Evolutionary conservation across 2,797 vertebrate genomes (phyloP).

Genomic region (Trachops cirrhosus): DNA sequence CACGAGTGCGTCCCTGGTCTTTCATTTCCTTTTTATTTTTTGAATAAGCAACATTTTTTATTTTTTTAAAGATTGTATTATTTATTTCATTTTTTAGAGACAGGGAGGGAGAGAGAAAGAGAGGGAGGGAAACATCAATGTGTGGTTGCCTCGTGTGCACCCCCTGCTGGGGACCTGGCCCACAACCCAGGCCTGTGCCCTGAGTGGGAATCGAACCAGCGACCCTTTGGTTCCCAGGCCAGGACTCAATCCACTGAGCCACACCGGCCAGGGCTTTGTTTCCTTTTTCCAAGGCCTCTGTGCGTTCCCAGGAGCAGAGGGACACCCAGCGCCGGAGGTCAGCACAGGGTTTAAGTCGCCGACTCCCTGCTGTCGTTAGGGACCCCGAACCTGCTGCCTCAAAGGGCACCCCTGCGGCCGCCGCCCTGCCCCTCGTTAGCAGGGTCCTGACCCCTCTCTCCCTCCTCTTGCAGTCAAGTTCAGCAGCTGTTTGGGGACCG

Average conservation of each 20-base stretch:
- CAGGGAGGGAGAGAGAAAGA: too few relatives aligned
- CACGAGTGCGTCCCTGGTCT: constrained; percentile 1
- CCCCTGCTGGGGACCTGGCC: too few relatives aligned
- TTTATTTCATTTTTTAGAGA: too few relatives aligned
- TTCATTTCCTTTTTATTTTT: neutral
- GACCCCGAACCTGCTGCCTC: constrained; percentile 40
- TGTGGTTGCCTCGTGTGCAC: too few relatives aligned
- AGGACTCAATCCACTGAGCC: too few relatives aligned
- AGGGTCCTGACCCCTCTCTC: constrained; percentile 56
- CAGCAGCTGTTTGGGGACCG: constrained; percentile 89
- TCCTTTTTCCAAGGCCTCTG: neutral
- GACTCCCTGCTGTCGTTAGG: constrained; percentile 36
- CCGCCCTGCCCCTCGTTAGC: fast-evolving
- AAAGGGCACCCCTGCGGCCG: fast-evolving
- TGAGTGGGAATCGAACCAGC: too few relatives aligned
- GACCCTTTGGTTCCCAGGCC: too few relatives aligned
- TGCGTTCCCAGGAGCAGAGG: constrained; percentile 60
- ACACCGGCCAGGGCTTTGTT: neutral
- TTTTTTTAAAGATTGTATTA: too few relatives aligned
- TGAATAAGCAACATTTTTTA: too few relatives aligned
- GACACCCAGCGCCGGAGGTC: constrained; percentile 70
- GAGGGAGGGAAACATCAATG: too few relatives aligned
- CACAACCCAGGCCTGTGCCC: too few relatives aligned
- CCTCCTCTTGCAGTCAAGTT: constrained; percentile 89
- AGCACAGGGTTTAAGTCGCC: too few relatives aligned